Evolutionary conservation across 2,888 invertebrate species (phyloP).

Genomic region (Petrolisthes manimaculis): DNA sequence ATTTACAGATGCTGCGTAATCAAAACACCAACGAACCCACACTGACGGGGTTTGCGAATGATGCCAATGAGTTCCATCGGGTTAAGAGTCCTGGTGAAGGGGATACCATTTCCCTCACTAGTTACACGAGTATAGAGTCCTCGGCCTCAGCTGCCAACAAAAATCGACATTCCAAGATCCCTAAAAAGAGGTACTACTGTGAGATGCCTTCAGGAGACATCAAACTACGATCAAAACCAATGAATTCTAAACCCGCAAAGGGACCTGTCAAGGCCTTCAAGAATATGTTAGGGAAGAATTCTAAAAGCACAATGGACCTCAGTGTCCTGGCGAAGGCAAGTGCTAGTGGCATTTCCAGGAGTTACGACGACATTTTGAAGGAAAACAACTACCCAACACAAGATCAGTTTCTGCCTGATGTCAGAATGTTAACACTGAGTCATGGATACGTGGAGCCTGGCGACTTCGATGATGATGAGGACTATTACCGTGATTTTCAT

Average conservation of each 20-base stretch:
- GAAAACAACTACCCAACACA: constrained; percentile 59
- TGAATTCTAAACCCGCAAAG: constrained; percentile 5
- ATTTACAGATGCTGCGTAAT: constrained; percentile 31
- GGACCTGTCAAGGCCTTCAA: constrained; percentile 43
- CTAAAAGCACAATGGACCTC: constrained; percentile 40
- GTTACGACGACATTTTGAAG: constrained; percentile 55
- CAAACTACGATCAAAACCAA: constrained; percentile 13
- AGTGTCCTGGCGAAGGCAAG: constrained; percentile 34
- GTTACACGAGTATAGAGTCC: constrained; percentile 59
- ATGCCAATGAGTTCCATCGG: constrained; percentile 28
- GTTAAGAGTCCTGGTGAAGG: constrained; percentile 8
- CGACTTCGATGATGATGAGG: constrained; percentile 51
- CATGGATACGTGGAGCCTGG: constrained; percentile 40
- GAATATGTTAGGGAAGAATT: constrained; percentile 38
- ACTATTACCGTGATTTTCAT: constrained; percentile 38
- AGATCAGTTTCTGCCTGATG: constrained; percentile 40
- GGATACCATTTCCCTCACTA: constrained; percentile 44
- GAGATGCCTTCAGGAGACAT: constrained; percentile 20
- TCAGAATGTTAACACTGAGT: constrained; percentile 33
- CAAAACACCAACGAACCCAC: constrained; percentile 25
- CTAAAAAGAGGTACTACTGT: constrained; percentile 12
- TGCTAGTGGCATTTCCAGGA: constrained; percentile 44
- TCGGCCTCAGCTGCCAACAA: constrained; percentile 40
- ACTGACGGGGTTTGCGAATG: constrained; percentile 37
- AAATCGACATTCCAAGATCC: constrained; percentile 18